These are phyloP conservation scores for Arizona elegans DNA, from an alignment of 2,113 vertebrate genomes.

Conservation along the genomic window DNA sequence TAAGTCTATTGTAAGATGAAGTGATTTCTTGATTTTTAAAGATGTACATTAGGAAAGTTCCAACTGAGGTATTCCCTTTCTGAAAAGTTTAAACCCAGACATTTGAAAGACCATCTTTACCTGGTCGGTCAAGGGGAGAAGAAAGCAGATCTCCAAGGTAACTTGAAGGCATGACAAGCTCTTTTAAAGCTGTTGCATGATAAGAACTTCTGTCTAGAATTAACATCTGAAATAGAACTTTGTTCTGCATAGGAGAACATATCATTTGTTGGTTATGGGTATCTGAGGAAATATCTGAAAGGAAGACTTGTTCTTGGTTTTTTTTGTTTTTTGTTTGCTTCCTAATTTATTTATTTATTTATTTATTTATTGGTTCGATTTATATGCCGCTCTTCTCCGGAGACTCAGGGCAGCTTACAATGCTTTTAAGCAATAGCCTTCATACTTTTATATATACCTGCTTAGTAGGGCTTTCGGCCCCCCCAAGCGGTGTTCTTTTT, in stretches of 20 bases:
- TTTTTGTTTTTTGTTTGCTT: neutral
- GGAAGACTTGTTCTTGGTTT: neutral
- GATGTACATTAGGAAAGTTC: neutral
- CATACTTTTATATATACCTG: too few relatives aligned
- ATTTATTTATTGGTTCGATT: too few relatives aligned
- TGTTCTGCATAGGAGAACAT: neutral
- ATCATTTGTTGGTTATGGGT: neutral
- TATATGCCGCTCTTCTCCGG: too few relatives aligned
- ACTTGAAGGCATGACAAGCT: neutral
- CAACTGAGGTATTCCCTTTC: neutral
- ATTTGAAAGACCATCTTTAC: neutral
- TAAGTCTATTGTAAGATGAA: slow-evolving; percentile 47
- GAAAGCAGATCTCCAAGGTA: neutral
- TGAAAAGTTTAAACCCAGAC: neutral
- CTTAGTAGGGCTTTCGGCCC: too few relatives aligned
- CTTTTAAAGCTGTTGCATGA: neutral
- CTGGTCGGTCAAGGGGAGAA: neutral
- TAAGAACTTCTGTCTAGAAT: neutral
- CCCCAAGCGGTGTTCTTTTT: too few relatives aligned
- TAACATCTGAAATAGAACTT: neutral
- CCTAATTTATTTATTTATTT: too few relatives aligned
- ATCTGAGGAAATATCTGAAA: neutral
- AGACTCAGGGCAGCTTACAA: too few relatives aligned
- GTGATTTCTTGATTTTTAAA: neutral
- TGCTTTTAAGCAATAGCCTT: too few relatives aligned